Percentiles rank a stretch among this genome's conserved stretches.
phyloP scores from a whole-genome alignment of 2,113 vertebrate genomes.

The Ceyx margarethae region DNA sequence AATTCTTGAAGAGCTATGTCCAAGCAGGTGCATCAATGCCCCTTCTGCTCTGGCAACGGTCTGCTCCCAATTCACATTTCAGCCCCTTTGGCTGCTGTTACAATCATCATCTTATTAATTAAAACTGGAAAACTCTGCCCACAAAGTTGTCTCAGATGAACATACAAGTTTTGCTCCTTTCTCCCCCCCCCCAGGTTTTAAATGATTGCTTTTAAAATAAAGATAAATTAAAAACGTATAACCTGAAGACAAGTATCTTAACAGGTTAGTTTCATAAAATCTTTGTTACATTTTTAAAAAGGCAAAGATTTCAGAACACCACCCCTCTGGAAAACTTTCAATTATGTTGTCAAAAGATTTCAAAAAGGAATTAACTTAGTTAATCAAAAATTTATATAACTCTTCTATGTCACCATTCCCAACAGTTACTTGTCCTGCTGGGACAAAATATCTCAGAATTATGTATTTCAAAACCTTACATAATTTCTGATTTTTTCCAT shows the following conservation, averaged over 20 bases:
- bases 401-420: not conserved
- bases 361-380: not conserved
- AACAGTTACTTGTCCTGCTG: not conserved
- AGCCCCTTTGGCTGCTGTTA: not conserved
- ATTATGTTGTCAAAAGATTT: not conserved
- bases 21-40: not conserved
- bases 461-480: not conserved
- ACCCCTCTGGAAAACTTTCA: not conserved
- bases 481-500: conserved; percentile 7
- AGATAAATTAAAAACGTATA: not conserved
- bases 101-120: not conserved
- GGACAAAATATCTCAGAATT: not conserved
- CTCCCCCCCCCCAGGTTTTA: not conserved
- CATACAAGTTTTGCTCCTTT: not conserved
- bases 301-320: not conserved
- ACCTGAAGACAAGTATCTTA: not conserved
- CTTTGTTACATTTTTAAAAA: not conserved
- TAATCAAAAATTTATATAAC: not conserved
- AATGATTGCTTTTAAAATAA: not conserved
- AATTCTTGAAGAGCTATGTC: not conserved
- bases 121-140: not conserved
- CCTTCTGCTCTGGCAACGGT: not conserved
- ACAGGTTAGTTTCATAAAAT: not conserved
- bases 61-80: not conserved
- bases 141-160: not conserved